Conservation (phyloP, 1,140 invertebrate species). For the Hetaerina americana region DNA sequence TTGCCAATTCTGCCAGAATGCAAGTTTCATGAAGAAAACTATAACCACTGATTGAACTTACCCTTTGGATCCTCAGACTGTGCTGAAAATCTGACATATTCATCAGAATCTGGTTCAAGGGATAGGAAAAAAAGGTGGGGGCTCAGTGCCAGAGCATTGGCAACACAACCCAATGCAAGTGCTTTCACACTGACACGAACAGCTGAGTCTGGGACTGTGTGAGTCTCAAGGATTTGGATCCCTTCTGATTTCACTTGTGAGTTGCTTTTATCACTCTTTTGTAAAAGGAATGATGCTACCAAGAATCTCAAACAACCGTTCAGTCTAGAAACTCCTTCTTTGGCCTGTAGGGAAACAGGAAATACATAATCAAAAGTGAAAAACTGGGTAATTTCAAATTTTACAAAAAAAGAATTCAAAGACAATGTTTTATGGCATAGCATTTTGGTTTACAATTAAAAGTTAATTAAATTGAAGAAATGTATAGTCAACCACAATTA, state of each 20-base stretch:
- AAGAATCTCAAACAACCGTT: slow-evolving; percentile 62
- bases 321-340: slow-evolving; percentile 50
- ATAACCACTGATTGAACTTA: too few relatives aligned
- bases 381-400: too few relatives aligned
- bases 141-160: slow-evolving; percentile 49
- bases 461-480: too few relatives aligned
- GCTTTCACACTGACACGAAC: slow-evolving; percentile 76
- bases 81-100: background rate
- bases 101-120: slow-evolving; percentile 35
- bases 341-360: slow-evolving; percentile 9
- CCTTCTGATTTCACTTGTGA: background rate
- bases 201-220: slow-evolving; percentile 45
- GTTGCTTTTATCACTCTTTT: background rate
- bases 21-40: too few relatives aligned
- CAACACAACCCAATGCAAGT: slow-evolving; percentile 60
- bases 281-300: slow-evolving; percentile 51
- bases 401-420: too few relatives aligned
- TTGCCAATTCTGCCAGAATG: too few relatives aligned
- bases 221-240: slow-evolving; percentile 9
- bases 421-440: too few relatives aligned
- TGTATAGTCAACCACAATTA: too few relatives aligned
- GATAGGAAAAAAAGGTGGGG: slow-evolving; percentile 52
- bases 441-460: too few relatives aligned
- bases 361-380: too few relatives aligned
- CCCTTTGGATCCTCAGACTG: too few relatives aligned